Evolutionary conservation across 2,888 invertebrate genomes (phyloP), one percentile per base, ranked within the genome.

Genomic region (Hypomecis punctinalis): DNA sequence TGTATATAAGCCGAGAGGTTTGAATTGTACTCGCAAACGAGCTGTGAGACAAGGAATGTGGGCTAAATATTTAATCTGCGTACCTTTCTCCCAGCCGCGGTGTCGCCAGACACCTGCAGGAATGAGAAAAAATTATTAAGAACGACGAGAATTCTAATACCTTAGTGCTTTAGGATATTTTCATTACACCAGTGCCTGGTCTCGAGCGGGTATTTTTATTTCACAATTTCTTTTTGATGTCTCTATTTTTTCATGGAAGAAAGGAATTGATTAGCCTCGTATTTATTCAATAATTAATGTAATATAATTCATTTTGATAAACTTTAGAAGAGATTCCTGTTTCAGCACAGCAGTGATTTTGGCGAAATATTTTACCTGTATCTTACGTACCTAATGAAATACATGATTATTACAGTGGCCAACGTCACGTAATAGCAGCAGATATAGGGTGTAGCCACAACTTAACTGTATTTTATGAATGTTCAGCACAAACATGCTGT

Each of bases 31-130:
- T 69, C 73, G 72, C 23, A 23, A 74, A 69, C 11, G 43, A 10
- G 43, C 68, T 70, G 66, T 57, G 67, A 59, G 71, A 74, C 72
- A 73, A 72, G 64, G 76, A 73, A 74, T 74, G 66, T 67, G 40
- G 67, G 64, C 58, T 70, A 69, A 79, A 79, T 79, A 76, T 76
- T 79, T 78, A 78, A 78, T 76, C 67, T 67, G 63, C 59, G 61
- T 67, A 69, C 71, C 69, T 73, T 69, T 45, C 66, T 57, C 54
- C 54, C 62, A 46, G 62, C 45, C 55, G 36, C 56, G 61, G 60
- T 45, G 65, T 60, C 61, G 43, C 53, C 55, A 46, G 60, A 40
- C 53, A 40, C 48, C 56, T 47, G 53, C 53, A 33, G 53, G 46
- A 59, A 70, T 56, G 62, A 53, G 55, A 66, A 63, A 63, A 55